These are phyloP conservation scores for Holacanthus passer DNA, from an alignment of 2,113 vertebrate species.

Conservation along the genomic window DNA sequence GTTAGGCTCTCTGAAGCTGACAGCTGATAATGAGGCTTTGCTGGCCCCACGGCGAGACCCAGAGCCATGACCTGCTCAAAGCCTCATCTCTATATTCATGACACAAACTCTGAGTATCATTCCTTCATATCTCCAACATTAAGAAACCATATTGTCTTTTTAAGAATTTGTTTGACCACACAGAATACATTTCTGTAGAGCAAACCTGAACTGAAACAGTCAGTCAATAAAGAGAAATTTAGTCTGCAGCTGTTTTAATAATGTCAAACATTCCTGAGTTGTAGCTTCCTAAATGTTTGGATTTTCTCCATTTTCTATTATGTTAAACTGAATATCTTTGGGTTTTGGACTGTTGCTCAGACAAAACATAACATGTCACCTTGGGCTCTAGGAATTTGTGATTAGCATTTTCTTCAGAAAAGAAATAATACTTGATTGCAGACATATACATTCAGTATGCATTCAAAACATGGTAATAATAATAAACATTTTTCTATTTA, in stretches of 20 bases:
- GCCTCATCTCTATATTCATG: slow-evolving; percentile 30
- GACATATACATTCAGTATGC: not conserved
- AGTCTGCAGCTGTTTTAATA: not conserved
- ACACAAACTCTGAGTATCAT: not conserved
- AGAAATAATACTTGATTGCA: not conserved
- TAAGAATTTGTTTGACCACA: not conserved
- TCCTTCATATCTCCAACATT: not conserved
- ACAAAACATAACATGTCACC: not conserved
- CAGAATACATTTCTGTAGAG: not conserved
- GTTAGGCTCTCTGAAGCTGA: slow-evolving; percentile 79
- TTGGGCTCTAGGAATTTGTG: not conserved
- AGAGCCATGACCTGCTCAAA: slow-evolving; percentile 58
- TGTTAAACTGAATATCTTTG: not conserved
- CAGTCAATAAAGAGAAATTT: not conserved
- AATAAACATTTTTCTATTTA: too few species aligned
- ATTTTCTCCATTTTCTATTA: not conserved
- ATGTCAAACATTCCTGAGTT: not conserved
- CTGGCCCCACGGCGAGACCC: slow-evolving; percentile 65
- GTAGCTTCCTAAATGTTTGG: not conserved
- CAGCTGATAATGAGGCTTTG: slow-evolving; percentile 83
- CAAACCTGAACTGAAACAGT: not conserved
- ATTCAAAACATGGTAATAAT: not conserved
- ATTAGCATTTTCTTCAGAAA: too few species aligned
- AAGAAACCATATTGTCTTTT: not conserved
- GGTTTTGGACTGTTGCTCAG: not conserved